phyloP scores from a whole-genome alignment of 1,140 invertebrate genomes.

The Papilio machaon region DNA sequence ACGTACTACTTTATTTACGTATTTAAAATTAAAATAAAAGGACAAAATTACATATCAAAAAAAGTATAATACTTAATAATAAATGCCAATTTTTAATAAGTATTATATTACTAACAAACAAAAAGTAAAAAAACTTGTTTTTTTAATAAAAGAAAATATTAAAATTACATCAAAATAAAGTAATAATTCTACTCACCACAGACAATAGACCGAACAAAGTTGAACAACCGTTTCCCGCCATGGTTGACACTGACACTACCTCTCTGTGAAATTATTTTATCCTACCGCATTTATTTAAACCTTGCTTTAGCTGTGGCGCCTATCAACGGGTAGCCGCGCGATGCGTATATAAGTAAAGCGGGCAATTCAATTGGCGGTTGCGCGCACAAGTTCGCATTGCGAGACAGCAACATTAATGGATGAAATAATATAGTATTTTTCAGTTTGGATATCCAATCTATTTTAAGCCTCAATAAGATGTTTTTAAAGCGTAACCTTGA shows the following conservation, averaged over 20 bases:
- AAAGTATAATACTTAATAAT: no score
- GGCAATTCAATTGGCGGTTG: no score
- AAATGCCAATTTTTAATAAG: no score
- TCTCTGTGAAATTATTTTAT: not conserved
- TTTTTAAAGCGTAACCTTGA: not conserved
- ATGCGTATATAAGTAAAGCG: not conserved
- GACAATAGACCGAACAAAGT: not conserved
- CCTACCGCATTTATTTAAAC: not conserved
- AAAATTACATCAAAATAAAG: not conserved
- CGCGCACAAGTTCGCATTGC: no score
- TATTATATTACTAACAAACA: no score
- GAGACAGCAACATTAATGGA: no score
- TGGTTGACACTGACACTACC: not conserved
- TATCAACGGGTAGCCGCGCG: not conserved
- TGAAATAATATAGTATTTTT: not conserved
- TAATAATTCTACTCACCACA: not conserved
- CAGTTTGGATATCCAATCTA: not conserved
- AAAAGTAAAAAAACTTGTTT: no score
- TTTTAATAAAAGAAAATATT: not conserved
- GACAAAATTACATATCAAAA: no score
- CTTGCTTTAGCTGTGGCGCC: not conserved
- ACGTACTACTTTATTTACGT: no score
- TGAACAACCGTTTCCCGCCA: slow-evolving; percentile 20
- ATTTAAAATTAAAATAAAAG: no score
- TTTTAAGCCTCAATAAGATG: not conserved